Evolutionary conservation across 2,797 vertebrate genomes (phyloP).

Genomic region (Diceros bicornis): DNA sequence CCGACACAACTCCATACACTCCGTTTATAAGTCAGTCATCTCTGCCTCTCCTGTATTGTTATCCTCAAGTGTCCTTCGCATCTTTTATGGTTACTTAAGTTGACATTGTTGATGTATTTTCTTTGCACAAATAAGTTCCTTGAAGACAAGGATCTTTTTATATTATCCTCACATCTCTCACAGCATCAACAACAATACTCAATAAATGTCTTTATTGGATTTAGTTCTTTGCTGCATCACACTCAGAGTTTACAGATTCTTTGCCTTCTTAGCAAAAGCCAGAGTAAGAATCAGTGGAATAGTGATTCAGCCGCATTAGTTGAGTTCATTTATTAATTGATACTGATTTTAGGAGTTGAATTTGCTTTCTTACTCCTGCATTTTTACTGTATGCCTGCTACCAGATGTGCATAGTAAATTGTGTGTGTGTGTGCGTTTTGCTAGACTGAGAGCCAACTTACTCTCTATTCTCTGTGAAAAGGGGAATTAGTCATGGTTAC

Average conservation of each 20-base stretch:
- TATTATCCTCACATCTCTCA: neutral
- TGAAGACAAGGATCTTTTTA: slow-evolving; percentile 7
- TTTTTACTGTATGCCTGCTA: neutral
- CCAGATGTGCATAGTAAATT: neutral
- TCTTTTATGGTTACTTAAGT: neutral
- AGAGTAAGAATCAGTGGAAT: neutral
- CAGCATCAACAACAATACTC: neutral
- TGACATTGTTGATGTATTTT: neutral
- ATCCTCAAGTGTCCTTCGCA: neutral
- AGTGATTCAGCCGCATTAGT: neutral
- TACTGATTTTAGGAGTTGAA: neutral
- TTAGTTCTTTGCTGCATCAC: neutral
- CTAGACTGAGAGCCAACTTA: slow-evolving; percentile 42
- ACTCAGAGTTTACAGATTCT: neutral
- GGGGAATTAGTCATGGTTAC: slow-evolving; percentile 76
- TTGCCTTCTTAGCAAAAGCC: neutral
- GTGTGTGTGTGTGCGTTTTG: neutral
- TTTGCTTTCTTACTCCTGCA: neutral
- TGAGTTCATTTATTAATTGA: slow-evolving; percentile 22
- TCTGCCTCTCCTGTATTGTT: neutral
- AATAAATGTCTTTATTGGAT: neutral
- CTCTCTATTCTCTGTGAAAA: slow-evolving; percentile 49
- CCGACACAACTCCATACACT: neutral
- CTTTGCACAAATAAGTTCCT: slow-evolving; percentile 38
- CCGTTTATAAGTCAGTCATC: neutral